Conservation (phyloP, 2,888 invertebrate genomes). For the Stenodema calcarata region DNA sequence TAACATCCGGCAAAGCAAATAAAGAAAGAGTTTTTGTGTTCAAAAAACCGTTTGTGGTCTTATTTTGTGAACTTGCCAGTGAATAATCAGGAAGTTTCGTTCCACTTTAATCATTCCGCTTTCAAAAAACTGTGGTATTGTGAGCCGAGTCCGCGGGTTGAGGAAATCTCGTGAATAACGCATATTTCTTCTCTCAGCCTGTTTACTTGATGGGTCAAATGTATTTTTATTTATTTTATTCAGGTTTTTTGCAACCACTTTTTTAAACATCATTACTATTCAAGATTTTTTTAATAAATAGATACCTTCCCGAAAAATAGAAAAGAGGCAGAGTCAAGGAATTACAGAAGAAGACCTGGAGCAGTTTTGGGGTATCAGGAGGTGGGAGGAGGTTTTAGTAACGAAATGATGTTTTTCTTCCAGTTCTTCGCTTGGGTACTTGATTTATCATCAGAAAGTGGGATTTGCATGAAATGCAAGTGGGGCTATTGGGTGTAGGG, state of each 20-base stretch:
- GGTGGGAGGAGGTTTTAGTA: conserved; percentile 5
- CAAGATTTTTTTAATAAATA: neutral
- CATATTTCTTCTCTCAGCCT: conserved; percentile 33
- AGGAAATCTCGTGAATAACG: conserved; percentile 30
- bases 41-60: conserved; percentile 23
- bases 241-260: neutral
- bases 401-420: conserved; percentile 41
- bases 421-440: neutral
- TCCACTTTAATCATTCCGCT: neutral
- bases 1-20: neutral
- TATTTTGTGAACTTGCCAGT: conserved; percentile 21
- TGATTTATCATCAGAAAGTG: conserved; percentile 39
- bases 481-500: neutral
- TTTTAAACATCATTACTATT: conserved; percentile 20
- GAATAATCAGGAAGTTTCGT: neutral
- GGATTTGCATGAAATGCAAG: conserved; percentile 18
- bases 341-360: neutral
- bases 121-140: neutral
- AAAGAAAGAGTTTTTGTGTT: neutral
- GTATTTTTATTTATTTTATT: neutral
- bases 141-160: neutral
- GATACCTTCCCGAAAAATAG: neutral
- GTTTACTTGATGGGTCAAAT: conserved; percentile 2
- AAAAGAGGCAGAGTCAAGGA: neutral
- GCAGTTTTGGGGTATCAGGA: neutral